phyloP scores from a whole-genome alignment of 2,797 vertebrate genomes.

The Heterohyrax brucei region DNA sequence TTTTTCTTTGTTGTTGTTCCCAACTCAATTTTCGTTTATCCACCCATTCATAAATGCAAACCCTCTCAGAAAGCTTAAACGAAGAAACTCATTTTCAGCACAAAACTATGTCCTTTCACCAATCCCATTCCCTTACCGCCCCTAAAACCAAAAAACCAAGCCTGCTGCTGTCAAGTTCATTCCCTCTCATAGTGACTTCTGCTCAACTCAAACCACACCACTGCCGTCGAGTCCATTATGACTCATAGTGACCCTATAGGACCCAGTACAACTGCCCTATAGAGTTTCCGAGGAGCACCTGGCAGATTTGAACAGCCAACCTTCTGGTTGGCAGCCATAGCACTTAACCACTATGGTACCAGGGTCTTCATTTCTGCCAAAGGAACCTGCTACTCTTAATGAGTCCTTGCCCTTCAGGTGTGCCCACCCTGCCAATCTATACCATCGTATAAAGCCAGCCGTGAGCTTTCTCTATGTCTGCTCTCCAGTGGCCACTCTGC shows the following conservation, averaged over 20 bases:
- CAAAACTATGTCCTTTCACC: not conserved
- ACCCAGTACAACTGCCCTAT: too few relatives aligned
- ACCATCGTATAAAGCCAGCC: not conserved
- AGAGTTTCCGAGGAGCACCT: too few relatives aligned
- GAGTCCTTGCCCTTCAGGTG: not conserved
- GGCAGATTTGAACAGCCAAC: too few relatives aligned
- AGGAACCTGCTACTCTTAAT: not conserved
- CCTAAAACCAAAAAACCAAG: too few relatives aligned
- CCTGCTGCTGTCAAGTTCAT: too few relatives aligned
- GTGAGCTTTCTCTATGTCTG: not conserved
- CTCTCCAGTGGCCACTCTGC: not conserved
- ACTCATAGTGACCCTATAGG: too few relatives aligned
- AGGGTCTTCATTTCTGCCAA: not conserved
- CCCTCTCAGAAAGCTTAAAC: constrained; percentile 15
- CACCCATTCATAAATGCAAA: not conserved
- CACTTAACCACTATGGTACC: too few relatives aligned
- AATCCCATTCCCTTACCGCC: not conserved
- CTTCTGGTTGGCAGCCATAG: too few relatives aligned
- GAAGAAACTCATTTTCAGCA: not conserved
- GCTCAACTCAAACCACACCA: too few relatives aligned
- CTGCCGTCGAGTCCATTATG: too few relatives aligned
- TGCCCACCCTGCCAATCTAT: not conserved
- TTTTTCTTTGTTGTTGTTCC: not conserved
- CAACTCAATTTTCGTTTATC: not conserved
- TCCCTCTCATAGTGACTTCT: too few relatives aligned